phyloP scores from a whole-genome alignment of 30 jellyfish, hydroid and myxozoan species.

The Sanderia malayensis region DNA sequence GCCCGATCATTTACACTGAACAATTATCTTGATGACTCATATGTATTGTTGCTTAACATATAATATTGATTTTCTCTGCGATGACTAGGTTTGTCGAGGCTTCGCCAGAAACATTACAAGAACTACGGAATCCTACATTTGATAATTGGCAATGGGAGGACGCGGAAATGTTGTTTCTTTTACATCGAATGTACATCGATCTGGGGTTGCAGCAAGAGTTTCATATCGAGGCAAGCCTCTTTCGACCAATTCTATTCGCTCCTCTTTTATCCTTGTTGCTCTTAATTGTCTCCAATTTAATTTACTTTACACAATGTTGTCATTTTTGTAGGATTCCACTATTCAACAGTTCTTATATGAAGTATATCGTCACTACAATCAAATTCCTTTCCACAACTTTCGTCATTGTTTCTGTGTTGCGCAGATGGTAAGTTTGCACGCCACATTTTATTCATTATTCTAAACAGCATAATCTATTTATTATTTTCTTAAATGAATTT shows the following conservation, averaged over 20 bases:
- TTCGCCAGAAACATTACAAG: constrained; percentile 78
- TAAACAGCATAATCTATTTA: too few species aligned
- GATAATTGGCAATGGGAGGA: constrained; percentile 99
- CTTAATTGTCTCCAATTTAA: too few species aligned
- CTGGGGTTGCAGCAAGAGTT: constrained; percentile 83
- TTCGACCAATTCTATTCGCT: too few species aligned
- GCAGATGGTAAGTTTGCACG: constrained; percentile 74
- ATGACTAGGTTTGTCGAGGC: constrained; percentile 64
- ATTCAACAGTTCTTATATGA: constrained; percentile 86
- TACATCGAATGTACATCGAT: constrained; percentile 94
- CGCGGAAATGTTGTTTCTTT: constrained; percentile 94
- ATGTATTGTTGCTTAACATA: too few species aligned
- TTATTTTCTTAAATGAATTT: too few species aligned
- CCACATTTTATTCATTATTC: too few species aligned
- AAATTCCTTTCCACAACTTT: constrained; percentile 95
- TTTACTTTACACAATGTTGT: constrained; percentile 3
- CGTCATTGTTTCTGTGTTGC: constrained; percentile 98
- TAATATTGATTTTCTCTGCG: too few species aligned
- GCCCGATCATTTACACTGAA: too few species aligned
- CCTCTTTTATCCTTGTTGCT: too few species aligned
- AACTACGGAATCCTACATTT: constrained; percentile 88
- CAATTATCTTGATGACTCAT: too few species aligned
- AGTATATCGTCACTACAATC: constrained; percentile 91
- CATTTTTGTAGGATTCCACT: constrained; percentile 43
- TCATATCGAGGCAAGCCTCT: constrained; percentile 89